A percentile compares a stretch with the other conserved stretches of the same genome.
Evolutionary conservation across 2,113 vertebrate species (phyloP).

Genomic region (Muntiacus reevesi): DNA sequence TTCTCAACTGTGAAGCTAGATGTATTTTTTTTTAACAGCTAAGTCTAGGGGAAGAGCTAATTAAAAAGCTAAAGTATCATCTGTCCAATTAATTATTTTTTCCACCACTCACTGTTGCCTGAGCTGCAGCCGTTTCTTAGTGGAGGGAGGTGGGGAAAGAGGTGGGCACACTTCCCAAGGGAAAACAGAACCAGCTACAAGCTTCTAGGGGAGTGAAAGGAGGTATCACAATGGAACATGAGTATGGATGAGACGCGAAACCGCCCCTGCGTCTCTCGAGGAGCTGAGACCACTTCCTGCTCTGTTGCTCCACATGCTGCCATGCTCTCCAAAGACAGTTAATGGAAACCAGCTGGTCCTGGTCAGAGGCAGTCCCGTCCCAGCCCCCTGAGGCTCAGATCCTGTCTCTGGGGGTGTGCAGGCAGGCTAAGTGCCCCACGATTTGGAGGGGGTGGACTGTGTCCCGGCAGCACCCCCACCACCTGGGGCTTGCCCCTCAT

Average conservation of each 20-base stretch:
- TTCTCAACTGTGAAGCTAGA: neutral
- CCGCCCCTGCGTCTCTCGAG: neutral
- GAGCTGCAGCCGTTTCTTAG: neutral
- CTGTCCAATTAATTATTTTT: neutral
- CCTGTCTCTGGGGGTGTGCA: too few relatives aligned
- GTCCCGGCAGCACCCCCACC: rapidly evolving
- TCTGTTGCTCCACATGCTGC: rapidly evolving
- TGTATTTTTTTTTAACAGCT: neutral
- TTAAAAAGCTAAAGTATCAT: neutral
- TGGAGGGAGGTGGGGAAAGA: neutral
- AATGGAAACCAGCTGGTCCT: neutral
- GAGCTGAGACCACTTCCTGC: rapidly evolving
- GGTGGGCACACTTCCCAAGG: neutral
- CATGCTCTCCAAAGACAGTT: neutral
- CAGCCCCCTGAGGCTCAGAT: neutral
- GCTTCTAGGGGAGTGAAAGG: too few relatives aligned
- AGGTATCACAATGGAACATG: rapidly evolving
- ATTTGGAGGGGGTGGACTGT: too few relatives aligned
- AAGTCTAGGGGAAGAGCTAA: neutral
- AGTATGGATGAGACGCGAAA: rapidly evolving
- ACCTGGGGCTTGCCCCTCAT: rapidly evolving
- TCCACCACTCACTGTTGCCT: neutral
- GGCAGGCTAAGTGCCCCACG: neutral
- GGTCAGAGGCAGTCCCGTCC: rapidly evolving
- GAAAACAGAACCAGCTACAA: neutral